Evolutionary conservation across 1,140 invertebrate genomes (phyloP).

Genomic region (Wasmannia auropunctata): DNA sequence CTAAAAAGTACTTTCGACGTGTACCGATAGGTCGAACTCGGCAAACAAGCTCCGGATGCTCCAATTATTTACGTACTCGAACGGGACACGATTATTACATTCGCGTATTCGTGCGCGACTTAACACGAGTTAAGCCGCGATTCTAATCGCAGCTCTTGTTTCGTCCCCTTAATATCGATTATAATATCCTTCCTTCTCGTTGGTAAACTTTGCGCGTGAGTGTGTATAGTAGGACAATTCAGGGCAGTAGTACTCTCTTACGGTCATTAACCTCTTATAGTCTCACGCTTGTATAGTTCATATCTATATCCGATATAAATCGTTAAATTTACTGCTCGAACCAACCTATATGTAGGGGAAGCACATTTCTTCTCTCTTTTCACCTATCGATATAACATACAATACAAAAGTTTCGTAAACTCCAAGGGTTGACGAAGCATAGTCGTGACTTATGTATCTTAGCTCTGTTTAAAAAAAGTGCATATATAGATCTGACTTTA

Average conservation of each 20-base stretch:
- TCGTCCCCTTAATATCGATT: constrained; percentile 26
- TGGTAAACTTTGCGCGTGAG: constrained; percentile 1
- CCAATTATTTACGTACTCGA: not conserved
- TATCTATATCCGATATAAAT: not conserved
- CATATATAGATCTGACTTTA: not conserved
- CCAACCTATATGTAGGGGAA: constrained; percentile 35
- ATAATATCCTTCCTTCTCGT: constrained; percentile 1
- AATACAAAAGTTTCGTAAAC: constrained; percentile 41
- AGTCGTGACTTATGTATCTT: constrained; percentile 27
- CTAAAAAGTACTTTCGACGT: constrained; percentile 59
- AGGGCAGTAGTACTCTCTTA: constrained; percentile 45
- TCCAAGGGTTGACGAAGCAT: constrained; percentile 2
- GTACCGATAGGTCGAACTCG: constrained; percentile 1
- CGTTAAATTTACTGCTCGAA: constrained; percentile 14
- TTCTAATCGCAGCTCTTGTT: not conserved
- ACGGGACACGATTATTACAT: constrained; percentile 9
- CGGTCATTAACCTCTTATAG: not conserved
- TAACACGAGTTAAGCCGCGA: constrained; percentile 1
- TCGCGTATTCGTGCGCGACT: constrained; percentile 36
- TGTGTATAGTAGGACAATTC: constrained; percentile 29
- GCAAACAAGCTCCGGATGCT: not conserved
- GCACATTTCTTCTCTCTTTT: constrained; percentile 13
- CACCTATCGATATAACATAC: constrained; percentile 34
- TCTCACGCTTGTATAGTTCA: constrained; percentile 21
- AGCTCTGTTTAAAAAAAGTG: not conserved